phyloP scores from a whole-genome alignment of 2,888 invertebrate genomes.

The Sminthurides aquaticus region DNA sequence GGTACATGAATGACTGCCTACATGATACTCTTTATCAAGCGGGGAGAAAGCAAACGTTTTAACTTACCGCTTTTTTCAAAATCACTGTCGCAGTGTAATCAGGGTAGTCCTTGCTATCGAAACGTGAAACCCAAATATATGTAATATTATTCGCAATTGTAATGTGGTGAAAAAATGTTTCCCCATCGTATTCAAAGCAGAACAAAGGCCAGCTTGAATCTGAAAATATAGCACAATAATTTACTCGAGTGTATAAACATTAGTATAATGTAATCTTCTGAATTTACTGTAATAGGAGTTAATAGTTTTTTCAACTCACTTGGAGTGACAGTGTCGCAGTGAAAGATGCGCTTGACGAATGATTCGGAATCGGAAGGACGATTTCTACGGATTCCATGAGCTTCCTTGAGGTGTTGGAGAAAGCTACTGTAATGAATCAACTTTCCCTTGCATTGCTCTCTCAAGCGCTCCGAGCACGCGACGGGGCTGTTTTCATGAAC shows the following conservation, averaged over 20 bases:
- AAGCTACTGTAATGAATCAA: background rate
- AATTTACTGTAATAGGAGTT: background rate
- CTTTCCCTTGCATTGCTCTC: slow-evolving; percentile 5
- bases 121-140: slow-evolving; percentile 10
- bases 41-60: background rate
- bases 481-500: too few species aligned
- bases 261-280: background rate
- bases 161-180: slow-evolving; percentile 11
- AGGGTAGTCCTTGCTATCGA: background rate
- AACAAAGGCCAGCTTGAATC: slow-evolving; percentile 15
- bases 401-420: slow-evolving; percentile 4
- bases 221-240: background rate
- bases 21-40: background rate
- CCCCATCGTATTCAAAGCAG: slow-evolving; percentile 2
- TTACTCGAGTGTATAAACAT: background rate
- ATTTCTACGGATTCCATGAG: slow-evolving; percentile 5
- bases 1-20: background rate
- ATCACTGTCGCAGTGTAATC: background rate
- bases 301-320: slow-evolving; percentile 3
- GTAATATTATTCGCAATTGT: background rate
- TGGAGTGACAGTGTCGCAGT: background rate
- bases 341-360: background rate
- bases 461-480: slow-evolving; percentile 1
- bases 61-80: slow-evolving; percentile 2
- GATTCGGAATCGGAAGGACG: background rate